Evolutionary conservation across 2,113 vertebrate genomes (phyloP).

Genomic region (Heteronetta atricapilla): DNA sequence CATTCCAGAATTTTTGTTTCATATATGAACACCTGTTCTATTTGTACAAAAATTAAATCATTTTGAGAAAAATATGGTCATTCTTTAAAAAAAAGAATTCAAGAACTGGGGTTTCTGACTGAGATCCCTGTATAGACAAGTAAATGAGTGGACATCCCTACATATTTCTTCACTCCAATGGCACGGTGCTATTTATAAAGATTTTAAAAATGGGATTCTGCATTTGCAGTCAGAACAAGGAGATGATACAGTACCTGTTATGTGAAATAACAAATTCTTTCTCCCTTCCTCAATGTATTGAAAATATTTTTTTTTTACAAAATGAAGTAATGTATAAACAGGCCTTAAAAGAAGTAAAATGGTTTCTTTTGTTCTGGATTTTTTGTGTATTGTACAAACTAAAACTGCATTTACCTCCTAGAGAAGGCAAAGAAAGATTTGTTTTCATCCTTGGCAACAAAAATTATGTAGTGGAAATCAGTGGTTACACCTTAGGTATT

Average conservation of each 20-base stretch:
- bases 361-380: background rate
- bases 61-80: background rate
- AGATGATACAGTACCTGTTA: background rate
- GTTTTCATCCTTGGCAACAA: background rate
- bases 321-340: background rate
- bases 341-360: background rate
- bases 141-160: background rate
- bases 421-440: background rate
- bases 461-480: background rate
- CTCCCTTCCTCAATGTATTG: background rate
- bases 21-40: background rate
- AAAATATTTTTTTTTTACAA: background rate
- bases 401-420: background rate
- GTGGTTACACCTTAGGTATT: background rate
- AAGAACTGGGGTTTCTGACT: background rate
- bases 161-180: background rate
- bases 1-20: background rate
- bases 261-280: background rate
- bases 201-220: background rate
- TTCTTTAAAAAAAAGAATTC: background rate
- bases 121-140: background rate
- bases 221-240: background rate
- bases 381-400: background rate
- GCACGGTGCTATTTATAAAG: constrained; percentile 25
- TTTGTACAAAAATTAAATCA: background rate